Percentiles rank a stretch among this genome's conserved stretches.
phyloP scores from a whole-genome alignment of 92 coral and sea anemone genomes.

The Bergia puertoricense region DNA sequence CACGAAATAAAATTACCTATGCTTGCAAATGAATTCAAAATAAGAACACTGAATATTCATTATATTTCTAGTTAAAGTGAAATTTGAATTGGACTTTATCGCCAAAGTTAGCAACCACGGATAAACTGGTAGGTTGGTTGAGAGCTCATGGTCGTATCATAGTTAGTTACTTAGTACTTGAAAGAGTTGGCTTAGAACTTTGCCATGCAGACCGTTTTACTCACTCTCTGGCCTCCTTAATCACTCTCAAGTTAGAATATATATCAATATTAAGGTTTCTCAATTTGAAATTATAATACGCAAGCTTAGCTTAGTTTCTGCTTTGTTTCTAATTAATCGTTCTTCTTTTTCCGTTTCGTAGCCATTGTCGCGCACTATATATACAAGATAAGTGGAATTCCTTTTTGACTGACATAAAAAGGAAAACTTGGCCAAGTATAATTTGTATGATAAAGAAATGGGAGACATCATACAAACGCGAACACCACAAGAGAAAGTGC shows the following conservation, averaged over 20 bases:
- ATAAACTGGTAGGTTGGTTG: no score
- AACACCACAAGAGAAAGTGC: conserved; percentile 32
- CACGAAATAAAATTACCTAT: no score
- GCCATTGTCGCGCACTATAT: not conserved
- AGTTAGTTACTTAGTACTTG: no score
- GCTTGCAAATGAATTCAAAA: no score
- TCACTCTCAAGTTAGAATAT: not conserved
- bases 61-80: no score
- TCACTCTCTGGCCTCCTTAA: not conserved
- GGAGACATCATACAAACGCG: not conserved
- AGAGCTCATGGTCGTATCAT: no score
- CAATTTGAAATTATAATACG: not conserved
- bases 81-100: no score
- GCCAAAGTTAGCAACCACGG: no score
- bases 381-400: not conserved
- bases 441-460: not conserved
- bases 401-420: not conserved
- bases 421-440: not conserved
- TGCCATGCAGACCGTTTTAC: not conserved
- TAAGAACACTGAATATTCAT: no score
- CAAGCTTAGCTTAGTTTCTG: not conserved
- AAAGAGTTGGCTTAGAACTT: no score
- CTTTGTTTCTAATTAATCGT: no score
- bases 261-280: no score
- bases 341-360: not conserved